Conservation (phyloP, 2,888 invertebrate genomes). For the Caenorhabditis imperialis region DNA sequence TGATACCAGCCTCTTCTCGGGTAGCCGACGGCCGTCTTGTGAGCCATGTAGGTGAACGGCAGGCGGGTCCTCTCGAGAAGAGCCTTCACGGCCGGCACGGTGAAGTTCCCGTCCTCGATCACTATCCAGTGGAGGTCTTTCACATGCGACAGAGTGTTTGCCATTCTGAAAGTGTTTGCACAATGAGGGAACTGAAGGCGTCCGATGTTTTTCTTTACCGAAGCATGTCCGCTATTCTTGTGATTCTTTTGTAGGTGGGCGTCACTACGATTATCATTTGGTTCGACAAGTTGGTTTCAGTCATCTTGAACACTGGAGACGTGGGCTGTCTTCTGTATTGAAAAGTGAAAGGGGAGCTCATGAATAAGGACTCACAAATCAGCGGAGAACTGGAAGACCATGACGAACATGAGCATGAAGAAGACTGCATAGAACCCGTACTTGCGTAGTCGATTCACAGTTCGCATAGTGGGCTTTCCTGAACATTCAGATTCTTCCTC, state of each 20-base stretch:
- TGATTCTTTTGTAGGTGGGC: slow-evolving; percentile 59
- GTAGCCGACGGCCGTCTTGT: slow-evolving; percentile 58
- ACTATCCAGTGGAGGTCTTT: slow-evolving; percentile 68
- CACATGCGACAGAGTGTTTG: slow-evolving; percentile 62
- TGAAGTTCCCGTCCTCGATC: slow-evolving; percentile 59
- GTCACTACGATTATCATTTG: slow-evolving; percentile 63
- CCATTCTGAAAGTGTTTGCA: slow-evolving; percentile 55
- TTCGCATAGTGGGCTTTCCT: slow-evolving; percentile 38
- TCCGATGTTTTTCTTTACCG: slow-evolving; percentile 42
- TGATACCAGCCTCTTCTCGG: slow-evolving; percentile 73
- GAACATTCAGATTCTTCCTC: not conserved
- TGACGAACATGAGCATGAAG: slow-evolving; percentile 32
- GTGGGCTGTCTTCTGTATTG: slow-evolving; percentile 23
- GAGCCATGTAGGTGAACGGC: slow-evolving; percentile 61
- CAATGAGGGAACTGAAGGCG: not conserved
- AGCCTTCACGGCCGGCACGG: slow-evolving; percentile 27
- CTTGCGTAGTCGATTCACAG: slow-evolving; percentile 22
- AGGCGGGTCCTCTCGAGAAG: slow-evolving; percentile 57
- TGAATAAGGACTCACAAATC: slow-evolving; percentile 33
- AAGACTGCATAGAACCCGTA: slow-evolving; percentile 29
- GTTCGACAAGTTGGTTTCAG: slow-evolving; percentile 5
- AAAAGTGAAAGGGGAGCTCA: not conserved
- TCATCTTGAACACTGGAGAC: slow-evolving; percentile 22
- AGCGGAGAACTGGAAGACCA: slow-evolving; percentile 44
- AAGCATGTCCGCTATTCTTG: slow-evolving; percentile 57